These are phyloP conservation scores for Anorthoa munda DNA, from an alignment of 2,888 invertebrate genomes.

Conservation along the genomic window DNA sequence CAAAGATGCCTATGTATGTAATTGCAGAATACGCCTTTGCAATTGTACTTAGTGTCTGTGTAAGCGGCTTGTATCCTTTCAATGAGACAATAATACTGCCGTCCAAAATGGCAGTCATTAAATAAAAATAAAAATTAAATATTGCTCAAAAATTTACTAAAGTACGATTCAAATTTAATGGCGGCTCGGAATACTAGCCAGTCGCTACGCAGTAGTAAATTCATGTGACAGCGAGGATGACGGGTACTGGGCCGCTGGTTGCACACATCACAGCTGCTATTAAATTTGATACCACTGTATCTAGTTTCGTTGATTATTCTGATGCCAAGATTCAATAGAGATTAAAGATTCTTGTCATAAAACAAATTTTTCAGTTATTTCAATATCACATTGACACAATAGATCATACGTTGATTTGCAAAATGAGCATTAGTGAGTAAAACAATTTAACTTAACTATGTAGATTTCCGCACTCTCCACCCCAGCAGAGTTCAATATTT, in stretches of 20 bases:
- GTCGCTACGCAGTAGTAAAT: not conserved
- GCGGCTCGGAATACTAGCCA: not conserved
- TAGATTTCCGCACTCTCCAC: not conserved
- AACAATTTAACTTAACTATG: not conserved
- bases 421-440: slow-evolving; percentile 14
- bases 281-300: not conserved
- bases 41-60: slow-evolving; percentile 1
- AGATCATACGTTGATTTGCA: not conserved
- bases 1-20: not conserved
- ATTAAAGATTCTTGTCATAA: not conserved
- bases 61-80: not conserved
- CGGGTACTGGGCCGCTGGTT: too few relatives aligned
- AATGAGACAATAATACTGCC: slow-evolving; percentile 51
- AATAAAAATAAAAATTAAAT: not conserved
- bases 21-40: slow-evolving; percentile 1
- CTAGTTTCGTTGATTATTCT: slow-evolving; percentile 9
- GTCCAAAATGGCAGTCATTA: slow-evolving; percentile 27
- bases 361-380: slow-evolving; percentile 6
- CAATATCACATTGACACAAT: not conserved
- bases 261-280: not conserved
- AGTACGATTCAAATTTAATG: not conserved
- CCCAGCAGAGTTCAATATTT: too few relatives aligned
- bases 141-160: slow-evolving; percentile 25
- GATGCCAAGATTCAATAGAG: not conserved
- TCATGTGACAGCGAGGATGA: too few relatives aligned